Percentiles rank a stretch among this genome's conserved stretches.
These are phyloP conservation scores for Thereva nobilitata DNA, from an alignment of 2,888 invertebrate species.

Conservation along the genomic window DNA sequence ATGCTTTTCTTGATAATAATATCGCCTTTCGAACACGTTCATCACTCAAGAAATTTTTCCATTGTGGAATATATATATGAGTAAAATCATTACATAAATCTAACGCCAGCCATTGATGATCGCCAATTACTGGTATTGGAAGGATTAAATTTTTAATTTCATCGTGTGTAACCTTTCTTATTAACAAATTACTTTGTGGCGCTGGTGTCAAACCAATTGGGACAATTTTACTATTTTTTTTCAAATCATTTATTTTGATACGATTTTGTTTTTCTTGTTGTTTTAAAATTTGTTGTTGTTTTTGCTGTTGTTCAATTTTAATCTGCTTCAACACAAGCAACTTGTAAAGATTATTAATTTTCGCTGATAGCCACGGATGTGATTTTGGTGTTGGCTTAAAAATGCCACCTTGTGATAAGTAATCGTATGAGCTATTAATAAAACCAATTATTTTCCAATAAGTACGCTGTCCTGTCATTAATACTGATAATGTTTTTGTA, in stretches of 20 bases:
- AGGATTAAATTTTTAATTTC: conserved; percentile 50
- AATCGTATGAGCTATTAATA: conserved; percentile 49
- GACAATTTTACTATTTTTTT: neutral
- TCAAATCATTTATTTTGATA: neutral
- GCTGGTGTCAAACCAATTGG: conserved; percentile 28
- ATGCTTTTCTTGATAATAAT: conserved; percentile 44
- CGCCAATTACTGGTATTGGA: conserved; percentile 47
- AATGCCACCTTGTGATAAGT: conserved; percentile 50
- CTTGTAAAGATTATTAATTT: conserved; percentile 54
- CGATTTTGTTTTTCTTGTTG: neutral
- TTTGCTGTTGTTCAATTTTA: neutral
- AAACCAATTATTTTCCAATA: conserved; percentile 47
- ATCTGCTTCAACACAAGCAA: conserved; percentile 22
- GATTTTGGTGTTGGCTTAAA: conserved; percentile 53
- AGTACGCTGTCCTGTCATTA: conserved; percentile 40
- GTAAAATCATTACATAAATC: conserved; percentile 55
- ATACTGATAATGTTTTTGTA: conserved; percentile 51
- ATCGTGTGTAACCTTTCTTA: conserved; percentile 36
- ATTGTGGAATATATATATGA: conserved; percentile 55
- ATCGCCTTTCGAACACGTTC: conserved; percentile 53
- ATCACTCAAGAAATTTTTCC: conserved; percentile 53
- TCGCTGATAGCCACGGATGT: conserved; percentile 55
- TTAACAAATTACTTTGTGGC: conserved; percentile 35
- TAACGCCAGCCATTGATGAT: conserved; percentile 56
- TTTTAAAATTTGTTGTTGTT: neutral